These are phyloP conservation scores for Prolemur simus DNA, from an alignment of 2,113 vertebrate species.

Conservation along the genomic window DNA sequence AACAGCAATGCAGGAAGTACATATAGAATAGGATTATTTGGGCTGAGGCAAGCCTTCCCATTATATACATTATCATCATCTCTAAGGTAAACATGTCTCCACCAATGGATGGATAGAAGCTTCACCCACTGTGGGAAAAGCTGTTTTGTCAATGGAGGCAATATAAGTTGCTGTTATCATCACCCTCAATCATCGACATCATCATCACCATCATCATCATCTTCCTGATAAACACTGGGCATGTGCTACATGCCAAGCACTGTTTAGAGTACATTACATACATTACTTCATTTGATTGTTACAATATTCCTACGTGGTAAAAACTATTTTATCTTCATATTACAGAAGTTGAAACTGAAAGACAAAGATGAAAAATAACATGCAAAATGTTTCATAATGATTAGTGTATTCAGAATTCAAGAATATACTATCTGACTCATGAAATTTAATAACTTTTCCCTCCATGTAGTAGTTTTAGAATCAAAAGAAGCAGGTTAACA, in stretches of 20 bases:
- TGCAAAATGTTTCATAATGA: not conserved
- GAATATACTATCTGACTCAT: not conserved
- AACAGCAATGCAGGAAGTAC: not conserved
- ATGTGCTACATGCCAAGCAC: not conserved
- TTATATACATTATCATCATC: not conserved
- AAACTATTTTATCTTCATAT: not conserved
- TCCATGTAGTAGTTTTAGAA: not conserved
- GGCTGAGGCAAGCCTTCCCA: not conserved
- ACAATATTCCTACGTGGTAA: not conserved
- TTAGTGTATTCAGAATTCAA: not conserved
- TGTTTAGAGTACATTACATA: not conserved
- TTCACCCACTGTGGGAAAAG: not conserved
- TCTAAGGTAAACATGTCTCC: not conserved
- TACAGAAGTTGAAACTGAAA: not conserved
- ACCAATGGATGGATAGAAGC: not conserved
- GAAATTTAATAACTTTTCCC: not conserved
- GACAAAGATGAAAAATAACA: not conserved
- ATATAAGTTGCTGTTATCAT: not conserved
- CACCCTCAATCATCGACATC: not conserved
- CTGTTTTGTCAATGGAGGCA: not conserved
- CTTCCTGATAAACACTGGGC: not conserved
- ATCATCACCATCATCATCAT: not conserved
- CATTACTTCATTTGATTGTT: not conserved
- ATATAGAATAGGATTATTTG: not conserved
- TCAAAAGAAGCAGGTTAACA: not conserved